phyloP scores from a whole-genome alignment of 2,888 invertebrate genomes.

The Steinernema carpocapsae region DNA sequence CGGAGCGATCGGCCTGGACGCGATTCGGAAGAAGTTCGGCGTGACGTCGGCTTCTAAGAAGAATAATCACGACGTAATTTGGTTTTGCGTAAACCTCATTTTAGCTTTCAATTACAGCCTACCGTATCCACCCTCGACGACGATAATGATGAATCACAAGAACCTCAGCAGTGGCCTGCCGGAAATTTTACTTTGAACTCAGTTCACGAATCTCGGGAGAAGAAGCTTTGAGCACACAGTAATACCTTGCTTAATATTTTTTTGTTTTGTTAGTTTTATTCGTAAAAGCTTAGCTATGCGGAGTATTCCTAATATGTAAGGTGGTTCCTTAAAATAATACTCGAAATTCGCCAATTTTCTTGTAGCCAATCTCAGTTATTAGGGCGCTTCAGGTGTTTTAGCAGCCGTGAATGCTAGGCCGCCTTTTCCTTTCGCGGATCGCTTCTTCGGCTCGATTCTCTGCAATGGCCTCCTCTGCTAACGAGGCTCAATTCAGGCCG shows the following conservation, averaged over 20 bases:
- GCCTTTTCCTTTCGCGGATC: too few relatives aligned
- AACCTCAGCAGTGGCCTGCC: constrained; percentile 24
- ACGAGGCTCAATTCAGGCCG: background rate
- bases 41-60: background rate
- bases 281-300: background rate
- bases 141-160: background rate
- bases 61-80: constrained; percentile 5
- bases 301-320: background rate
- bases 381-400: too few relatives aligned
- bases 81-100: too few relatives aligned
- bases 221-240: too few relatives aligned
- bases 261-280: constrained; percentile 12
- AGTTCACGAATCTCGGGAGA: background rate
- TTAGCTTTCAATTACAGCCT: background rate
- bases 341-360: too few relatives aligned
- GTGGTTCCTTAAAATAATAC: background rate
- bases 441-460: constrained; percentile 1
- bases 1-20: constrained; percentile 23
- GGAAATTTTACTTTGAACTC: background rate
- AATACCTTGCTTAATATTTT: background rate
- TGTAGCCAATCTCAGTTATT: too few relatives aligned
- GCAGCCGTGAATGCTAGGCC: too few relatives aligned
- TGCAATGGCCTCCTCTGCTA: background rate
- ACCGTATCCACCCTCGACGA: background rate
- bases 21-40: constrained; percentile 15